Evolutionary conservation across 2,888 invertebrate species (phyloP), one percentile per base, ranked within the genome.

Genomic region (Myopa tessellatipennis): DNA sequence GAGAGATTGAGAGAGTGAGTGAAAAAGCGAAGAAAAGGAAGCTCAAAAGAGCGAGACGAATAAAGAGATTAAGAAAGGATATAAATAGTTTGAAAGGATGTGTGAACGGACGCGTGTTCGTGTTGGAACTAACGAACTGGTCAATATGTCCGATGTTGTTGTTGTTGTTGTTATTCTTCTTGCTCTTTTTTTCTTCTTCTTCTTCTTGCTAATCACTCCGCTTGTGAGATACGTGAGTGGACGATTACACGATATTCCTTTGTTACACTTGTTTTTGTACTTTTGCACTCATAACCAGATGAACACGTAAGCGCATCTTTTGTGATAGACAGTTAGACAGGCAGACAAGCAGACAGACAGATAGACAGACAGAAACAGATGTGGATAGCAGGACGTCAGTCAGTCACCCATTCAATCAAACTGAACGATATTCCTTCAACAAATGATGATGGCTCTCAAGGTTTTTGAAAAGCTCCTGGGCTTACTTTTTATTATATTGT

Each of bases 251-350:
- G 26, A 26, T 26, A 26, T 26, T 26, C 26, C 16, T 4, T 67
- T 67, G 38, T 36, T 67, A 38, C 38, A 0, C 12, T 67, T 73
- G 26, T 60, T 73, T 61, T 73, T 73, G 73, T 36, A 61, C 61
- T 63, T 73, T 61, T 73, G 18, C 40, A 45, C 73, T 50, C 60
- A 60, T 55, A 52, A 61, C 45, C 12, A 12, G 34, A 73, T 73
- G 10, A 61, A 73, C 60, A 73, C 73, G 73, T 73, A 61, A 73
- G 40, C 26, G 26, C 26, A 26, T 26, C 26, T 61, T 34, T 38
- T 73, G 12, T 50, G 50, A 50, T 3, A 50, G 50, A 14, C 50
- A 50, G 2, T 26, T 26, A 26, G 26, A 26, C 26, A 26, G 26
- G 26, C 26, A 26, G 50, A 50, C 50, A 50, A 26, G 26, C 26